Evolutionary conservation across 1,140 invertebrate species (phyloP), one percentile per base, ranked within the genome.

Genomic region (Platorchestia sp.): DNA sequence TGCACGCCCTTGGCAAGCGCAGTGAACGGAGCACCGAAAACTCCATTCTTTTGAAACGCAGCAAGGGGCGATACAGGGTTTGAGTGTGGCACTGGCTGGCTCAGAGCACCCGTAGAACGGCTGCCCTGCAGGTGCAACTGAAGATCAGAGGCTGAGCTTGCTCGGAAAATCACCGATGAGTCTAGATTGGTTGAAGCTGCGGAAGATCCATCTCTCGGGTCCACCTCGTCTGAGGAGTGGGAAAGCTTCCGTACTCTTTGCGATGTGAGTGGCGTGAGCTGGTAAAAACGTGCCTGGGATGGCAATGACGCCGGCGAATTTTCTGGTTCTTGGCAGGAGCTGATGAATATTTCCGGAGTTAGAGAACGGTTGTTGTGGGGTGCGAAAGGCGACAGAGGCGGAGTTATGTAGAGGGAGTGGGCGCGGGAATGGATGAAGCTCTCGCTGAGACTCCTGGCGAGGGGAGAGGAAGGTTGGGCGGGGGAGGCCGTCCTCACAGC

Each of bases 191-290:
- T 95, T 43, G 47, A 90, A 27, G 43, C 47, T 5, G 40, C 45
- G 7, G 95, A n/a, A 47, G 91, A 93, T 10, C 91, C 91, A 40
- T 93, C 91, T 45, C 91, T 93, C 22, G 91, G 22, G 95, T 98
- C 97, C 0, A 98, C 97, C 96, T 98, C 98, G 41, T 98, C 98
- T 0, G 98, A 98, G 14, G 98, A 98, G 96, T 98, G 98, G 36
- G 97, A 97, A 45, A 97, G 96, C 86, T 97, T 97, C 45, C 96
- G 97, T 97, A 41, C 97, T 95, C 86, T 97, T 96, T 96, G 97
- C 97, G 87, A 97, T 97, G 93, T 96, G 97, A 44, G 97, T 96
- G 40, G 96, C 95, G 41, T 95, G 95, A 95, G 89, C 42, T 95
- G 95, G 86, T 47, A 89, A 40, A 90, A 43, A 1, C 6, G 95